These are phyloP conservation scores for Toxotes lorentzi DNA, from an alignment of 2,797 vertebrate genomes.

Conservation along the genomic window DNA sequence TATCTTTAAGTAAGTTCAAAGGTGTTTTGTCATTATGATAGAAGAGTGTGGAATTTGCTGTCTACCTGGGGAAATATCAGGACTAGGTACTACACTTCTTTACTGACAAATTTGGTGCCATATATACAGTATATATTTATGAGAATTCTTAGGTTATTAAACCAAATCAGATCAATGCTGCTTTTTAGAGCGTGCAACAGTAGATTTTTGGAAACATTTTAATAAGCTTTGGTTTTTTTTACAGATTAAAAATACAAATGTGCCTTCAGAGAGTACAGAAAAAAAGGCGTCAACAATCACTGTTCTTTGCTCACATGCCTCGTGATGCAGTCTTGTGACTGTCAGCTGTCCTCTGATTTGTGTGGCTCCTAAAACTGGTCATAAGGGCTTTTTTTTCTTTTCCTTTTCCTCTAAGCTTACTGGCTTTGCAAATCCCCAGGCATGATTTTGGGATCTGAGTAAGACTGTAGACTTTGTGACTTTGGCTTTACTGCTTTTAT, in stretches of 20 bases:
- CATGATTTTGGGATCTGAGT: conserved; percentile 28
- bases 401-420: conserved; percentile 28
- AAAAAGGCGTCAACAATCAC: neutral
- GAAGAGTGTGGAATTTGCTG: neutral
- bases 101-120: conserved; percentile 17
- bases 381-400: conserved; percentile 24
- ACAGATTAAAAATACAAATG: conserved; percentile 25
- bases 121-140: conserved; percentile 51
- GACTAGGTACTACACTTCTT: neutral
- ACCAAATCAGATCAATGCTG: conserved; percentile 11
- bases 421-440: conserved; percentile 36
- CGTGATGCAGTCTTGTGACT: conserved; percentile 50
- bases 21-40: conserved; percentile 9
- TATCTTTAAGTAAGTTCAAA: conserved; percentile 18
- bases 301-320: conserved; percentile 28
- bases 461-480: conserved; percentile 38
- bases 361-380: conserved; percentile 59
- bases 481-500: conserved; percentile 62
- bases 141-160: conserved; percentile 5
- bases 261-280: conserved; percentile 48
- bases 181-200: neutral
- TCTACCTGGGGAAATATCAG: neutral
- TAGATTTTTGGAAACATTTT: conserved; percentile 29
- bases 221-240: conserved; percentile 4
- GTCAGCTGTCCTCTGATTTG: conserved; percentile 43